Evolutionary conservation across 2,888 invertebrate genomes (phyloP).

Genomic region (Rutpela maculata): DNA sequence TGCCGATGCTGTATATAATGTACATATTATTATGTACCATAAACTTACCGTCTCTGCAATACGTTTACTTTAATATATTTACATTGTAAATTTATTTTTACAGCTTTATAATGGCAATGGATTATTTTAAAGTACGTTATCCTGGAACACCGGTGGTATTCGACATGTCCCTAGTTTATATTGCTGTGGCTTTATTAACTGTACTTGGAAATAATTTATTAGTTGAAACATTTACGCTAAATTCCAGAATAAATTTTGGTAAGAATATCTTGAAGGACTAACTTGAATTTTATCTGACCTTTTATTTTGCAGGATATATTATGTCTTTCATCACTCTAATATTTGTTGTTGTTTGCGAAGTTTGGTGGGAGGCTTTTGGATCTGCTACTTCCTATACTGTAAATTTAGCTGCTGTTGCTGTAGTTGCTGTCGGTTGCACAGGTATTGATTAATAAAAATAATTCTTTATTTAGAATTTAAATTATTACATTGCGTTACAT

Average conservation of each 20-base stretch:
- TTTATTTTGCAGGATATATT: conserved; percentile 80
- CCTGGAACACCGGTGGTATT: conserved; percentile 91
- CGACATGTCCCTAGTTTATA: conserved; percentile 95
- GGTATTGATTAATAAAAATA: conserved; percentile 70
- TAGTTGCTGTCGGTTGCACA: conserved; percentile 92
- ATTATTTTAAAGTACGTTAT: conserved; percentile 91
- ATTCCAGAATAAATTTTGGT: conserved; percentile 92
- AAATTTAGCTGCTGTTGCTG: conserved; percentile 88
- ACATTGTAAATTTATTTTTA: conserved; percentile 50
- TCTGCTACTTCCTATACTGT: conserved; percentile 87
- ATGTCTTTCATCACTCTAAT: conserved; percentile 88
- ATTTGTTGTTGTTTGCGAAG: conserved; percentile 90
- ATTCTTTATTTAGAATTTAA: too few species aligned
- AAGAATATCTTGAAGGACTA: conserved; percentile 62
- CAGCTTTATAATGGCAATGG: conserved; percentile 95
- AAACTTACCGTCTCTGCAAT: too few species aligned
- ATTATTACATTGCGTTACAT: too few species aligned
- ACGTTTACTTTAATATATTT: too few species aligned
- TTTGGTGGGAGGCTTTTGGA: conserved; percentile 90
- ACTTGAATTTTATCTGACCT: conserved; percentile 30
- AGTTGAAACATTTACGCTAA: conserved; percentile 87
- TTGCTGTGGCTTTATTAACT: conserved; percentile 91
- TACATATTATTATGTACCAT: too few species aligned
- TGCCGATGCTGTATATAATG: too few species aligned
- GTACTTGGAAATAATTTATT: conserved; percentile 90